Conservation (phyloP, 2,888 invertebrate species). For the Fragum fragum region DNA sequence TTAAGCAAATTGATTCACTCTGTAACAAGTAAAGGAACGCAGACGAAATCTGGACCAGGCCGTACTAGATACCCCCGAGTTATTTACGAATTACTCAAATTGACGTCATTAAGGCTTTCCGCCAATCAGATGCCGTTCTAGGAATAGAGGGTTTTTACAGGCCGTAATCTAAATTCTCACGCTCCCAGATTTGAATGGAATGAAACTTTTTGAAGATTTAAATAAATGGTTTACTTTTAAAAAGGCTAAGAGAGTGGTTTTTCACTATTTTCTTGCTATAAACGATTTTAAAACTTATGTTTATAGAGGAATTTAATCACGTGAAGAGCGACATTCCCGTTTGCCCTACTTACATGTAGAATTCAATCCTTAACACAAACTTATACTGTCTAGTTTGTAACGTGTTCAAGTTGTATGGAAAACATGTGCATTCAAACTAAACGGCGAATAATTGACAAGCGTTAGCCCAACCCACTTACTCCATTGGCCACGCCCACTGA, state of each 20-base stretch:
- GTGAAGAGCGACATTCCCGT: neutral
- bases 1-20: too few relatives aligned
- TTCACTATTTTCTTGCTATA: neutral
- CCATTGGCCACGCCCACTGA: too few relatives aligned
- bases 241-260: neutral
- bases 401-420: too few relatives aligned
- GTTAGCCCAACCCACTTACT: too few relatives aligned
- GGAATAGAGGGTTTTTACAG: slow-evolving; percentile 16
- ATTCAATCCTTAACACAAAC: neutral
- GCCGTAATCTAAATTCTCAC: slow-evolving; percentile 11
- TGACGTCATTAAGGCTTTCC: slow-evolving; percentile 15
- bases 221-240: neutral
- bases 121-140: slow-evolving; percentile 23
- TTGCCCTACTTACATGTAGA: neutral
- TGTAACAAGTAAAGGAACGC: neutral
- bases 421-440: too few relatives aligned
- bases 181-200: neutral
- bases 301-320: neutral
- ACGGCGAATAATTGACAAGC: too few relatives aligned
- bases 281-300: neutral
- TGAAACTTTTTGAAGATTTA: neutral
- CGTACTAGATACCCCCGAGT: slow-evolving; percentile 26
- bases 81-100: slow-evolving; percentile 20
- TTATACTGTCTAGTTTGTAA: too few relatives aligned
- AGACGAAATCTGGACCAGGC: slow-evolving; percentile 1